Percentiles rank a stretch among this genome's conserved stretches.
Conservation (phyloP, 2,888 invertebrate species). For the Nemapogon koenigi region DNA sequence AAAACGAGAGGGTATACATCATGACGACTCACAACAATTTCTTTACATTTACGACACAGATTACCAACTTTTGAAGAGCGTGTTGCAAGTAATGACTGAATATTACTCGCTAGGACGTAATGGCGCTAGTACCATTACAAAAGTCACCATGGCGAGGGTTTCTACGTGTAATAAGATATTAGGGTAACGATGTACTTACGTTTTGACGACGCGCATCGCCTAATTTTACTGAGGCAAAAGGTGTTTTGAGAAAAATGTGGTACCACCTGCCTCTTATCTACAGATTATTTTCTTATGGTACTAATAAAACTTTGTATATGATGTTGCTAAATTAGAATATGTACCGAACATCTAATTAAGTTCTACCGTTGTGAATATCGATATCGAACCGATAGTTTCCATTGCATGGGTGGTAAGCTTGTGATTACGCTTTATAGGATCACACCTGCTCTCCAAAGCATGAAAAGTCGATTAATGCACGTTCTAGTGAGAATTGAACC, state of each 20-base stretch:
- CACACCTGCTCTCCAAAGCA: too few species aligned
- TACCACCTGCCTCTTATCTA: slow-evolving; percentile 5
- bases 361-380: too few species aligned
- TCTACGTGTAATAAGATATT: slow-evolving; percentile 37
- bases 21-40: slow-evolving; percentile 43
- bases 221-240: slow-evolving; percentile 7
- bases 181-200: slow-evolving; percentile 25
- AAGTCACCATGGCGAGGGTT: slow-evolving; percentile 41
- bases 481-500: too few species aligned
- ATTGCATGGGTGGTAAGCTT: too few species aligned
- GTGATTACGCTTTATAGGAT: too few species aligned
- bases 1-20: slow-evolving; percentile 44
- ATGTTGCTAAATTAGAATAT: too few species aligned
- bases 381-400: too few species aligned
- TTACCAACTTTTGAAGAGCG: slow-evolving; percentile 1
- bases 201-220: slow-evolving; percentile 8
- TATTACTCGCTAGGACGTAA: slow-evolving; percentile 42
- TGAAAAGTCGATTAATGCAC: too few species aligned
- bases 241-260: slow-evolving; percentile 1
- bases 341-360: too few species aligned
- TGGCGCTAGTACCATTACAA: slow-evolving; percentile 48
- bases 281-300: too few species aligned
- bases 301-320: too few species aligned
- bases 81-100: slow-evolving; percentile 40
- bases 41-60: slow-evolving; percentile 49